These are phyloP conservation scores for Hypomesus transpacificus DNA, from an alignment of 2,113 vertebrate genomes.

Conservation along the genomic window DNA sequence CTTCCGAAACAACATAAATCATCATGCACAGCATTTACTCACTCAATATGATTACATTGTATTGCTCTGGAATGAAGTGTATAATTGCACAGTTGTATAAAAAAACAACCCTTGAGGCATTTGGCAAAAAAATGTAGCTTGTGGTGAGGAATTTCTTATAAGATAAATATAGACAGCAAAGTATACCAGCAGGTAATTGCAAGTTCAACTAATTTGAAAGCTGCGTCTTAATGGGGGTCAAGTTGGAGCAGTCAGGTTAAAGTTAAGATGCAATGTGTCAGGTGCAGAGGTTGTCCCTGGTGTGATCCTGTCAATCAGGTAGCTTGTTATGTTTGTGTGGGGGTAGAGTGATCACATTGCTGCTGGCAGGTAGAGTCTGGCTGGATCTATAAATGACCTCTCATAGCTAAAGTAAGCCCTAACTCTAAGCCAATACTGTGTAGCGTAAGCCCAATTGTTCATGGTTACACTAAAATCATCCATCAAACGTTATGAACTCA, in stretches of 20 bases:
- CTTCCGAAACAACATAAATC: conserved; percentile 41
- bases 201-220: conserved; percentile 46
- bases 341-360: conserved; percentile 57
- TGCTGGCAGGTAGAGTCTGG: conserved; percentile 65
- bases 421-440: conserved; percentile 35
- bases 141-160: conserved; percentile 49
- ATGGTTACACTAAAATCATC: conserved; percentile 7
- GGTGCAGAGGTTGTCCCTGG: conserved; percentile 44
- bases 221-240: conserved; percentile 49
- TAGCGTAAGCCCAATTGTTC: conserved; percentile 1
- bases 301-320: conserved; percentile 60
- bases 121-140: conserved; percentile 49
- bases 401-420: conserved; percentile 38
- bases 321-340: conserved; percentile 77
- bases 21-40: conserved; percentile 27
- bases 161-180: conserved; percentile 39
- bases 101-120: conserved; percentile 46
- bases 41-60: conserved; percentile 46
- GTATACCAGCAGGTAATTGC: conserved; percentile 32
- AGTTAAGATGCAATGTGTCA: conserved; percentile 40
- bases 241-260: conserved; percentile 57
- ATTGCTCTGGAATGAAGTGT: conserved; percentile 48
- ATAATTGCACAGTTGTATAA: conserved; percentile 51
- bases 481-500: too few relatives aligned
- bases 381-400: conserved; percentile 57